These are phyloP conservation scores for Streptopelia turtur DNA, from an alignment of 2,797 vertebrate genomes.

Conservation along the genomic window DNA sequence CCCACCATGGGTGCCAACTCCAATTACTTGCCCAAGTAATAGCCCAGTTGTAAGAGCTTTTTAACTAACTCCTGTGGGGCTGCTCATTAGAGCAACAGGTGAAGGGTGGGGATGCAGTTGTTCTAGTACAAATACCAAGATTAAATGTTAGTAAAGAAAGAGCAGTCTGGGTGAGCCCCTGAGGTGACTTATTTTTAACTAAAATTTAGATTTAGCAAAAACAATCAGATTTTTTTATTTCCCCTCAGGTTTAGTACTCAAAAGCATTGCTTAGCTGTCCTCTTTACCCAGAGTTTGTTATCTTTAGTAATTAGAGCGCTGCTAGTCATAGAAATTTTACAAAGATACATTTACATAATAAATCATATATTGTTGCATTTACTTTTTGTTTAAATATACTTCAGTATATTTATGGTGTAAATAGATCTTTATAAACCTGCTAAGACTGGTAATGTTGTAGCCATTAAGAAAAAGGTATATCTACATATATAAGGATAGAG, in stretches of 20 bases:
- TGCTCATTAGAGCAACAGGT: not conserved
- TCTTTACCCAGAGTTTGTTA: not conserved
- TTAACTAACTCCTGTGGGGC: not conserved
- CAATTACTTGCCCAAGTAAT: not conserved
- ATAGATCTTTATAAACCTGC: not conserved
- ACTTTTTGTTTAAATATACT: not conserved
- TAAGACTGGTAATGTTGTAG: not conserved
- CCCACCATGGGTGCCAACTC: too few relatives aligned
- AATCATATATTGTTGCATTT: not conserved
- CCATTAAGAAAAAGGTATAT: not conserved
- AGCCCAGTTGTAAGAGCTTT: not conserved
- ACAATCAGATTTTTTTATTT: not conserved
- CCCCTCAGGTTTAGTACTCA: not conserved
- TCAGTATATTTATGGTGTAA: not conserved
- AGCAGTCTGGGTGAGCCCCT: not conserved
- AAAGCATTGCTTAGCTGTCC: not conserved
- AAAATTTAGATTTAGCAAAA: not conserved
- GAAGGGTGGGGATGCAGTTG: not conserved
- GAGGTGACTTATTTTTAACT: not conserved
- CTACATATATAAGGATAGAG: not conserved
- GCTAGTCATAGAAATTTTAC: not conserved
- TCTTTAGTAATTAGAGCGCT: not conserved
- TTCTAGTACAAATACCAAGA: not conserved
- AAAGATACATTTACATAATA: not conserved
- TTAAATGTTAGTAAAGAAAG: not conserved